These are phyloP conservation scores for Catharus fuscescens DNA, from an alignment of 2,113 vertebrate genomes.

Conservation along the genomic window DNA sequence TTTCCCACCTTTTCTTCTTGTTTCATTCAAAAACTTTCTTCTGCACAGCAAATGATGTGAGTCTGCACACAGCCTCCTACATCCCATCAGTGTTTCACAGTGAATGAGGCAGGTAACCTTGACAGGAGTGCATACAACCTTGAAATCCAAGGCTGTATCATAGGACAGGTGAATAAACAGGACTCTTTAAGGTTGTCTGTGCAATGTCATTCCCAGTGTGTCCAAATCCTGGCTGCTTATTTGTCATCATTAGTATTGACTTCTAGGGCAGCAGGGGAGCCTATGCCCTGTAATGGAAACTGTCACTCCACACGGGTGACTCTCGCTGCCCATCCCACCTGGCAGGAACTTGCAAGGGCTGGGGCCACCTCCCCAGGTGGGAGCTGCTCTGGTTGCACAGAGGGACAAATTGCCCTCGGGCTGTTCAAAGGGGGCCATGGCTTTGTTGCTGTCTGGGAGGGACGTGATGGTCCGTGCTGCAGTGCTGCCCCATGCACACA, in stretches of 20 bases:
- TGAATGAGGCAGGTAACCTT: neutral
- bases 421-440: accelerated
- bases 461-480: neutral
- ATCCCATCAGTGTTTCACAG: neutral
- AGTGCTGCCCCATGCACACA: accelerated
- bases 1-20: neutral
- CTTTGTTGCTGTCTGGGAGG: neutral
- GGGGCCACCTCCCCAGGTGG: neutral
- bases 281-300: neutral
- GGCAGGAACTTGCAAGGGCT: neutral
- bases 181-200: neutral
- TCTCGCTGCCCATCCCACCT: accelerated
- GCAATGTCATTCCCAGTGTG: neutral
- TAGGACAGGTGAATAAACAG: neutral
- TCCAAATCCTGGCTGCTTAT: neutral
- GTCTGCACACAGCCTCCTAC: neutral
- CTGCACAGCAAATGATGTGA: neutral
- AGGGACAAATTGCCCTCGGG: accelerated
- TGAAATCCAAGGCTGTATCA: neutral
- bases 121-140: neutral
- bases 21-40: neutral
- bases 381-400: neutral
- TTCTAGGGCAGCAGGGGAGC: neutral
- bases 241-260: neutral
- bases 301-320: accelerated